Evolutionary conservation across 2,888 invertebrate genomes (phyloP).

Genomic region (Megamerina dolium): DNA sequence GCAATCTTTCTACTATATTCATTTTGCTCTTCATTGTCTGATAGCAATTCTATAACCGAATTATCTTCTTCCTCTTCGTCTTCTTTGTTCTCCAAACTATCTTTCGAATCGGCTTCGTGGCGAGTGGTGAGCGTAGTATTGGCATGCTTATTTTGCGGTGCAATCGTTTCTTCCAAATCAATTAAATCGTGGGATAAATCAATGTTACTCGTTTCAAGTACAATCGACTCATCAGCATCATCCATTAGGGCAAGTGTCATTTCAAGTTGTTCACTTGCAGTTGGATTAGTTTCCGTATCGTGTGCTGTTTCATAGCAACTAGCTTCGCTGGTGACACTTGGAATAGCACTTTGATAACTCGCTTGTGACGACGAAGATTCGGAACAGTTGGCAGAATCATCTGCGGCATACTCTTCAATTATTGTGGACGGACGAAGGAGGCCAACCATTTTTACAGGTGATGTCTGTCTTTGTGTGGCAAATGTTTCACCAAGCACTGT

Average conservation of each 20-base stretch:
- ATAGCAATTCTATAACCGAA: slow-evolving; percentile 8
- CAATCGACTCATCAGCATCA: slow-evolving; percentile 10
- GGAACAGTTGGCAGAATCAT: slow-evolving; percentile 18
- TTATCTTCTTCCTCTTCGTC: slow-evolving; percentile 7
- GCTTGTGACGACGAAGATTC: slow-evolving; percentile 25
- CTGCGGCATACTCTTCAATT: slow-evolving; percentile 38
- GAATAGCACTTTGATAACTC: slow-evolving; percentile 34
- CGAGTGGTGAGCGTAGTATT: slow-evolving; percentile 3
- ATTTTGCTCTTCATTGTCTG: slow-evolving; percentile 8
- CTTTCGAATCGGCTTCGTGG: too few relatives aligned
- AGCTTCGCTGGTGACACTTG: slow-evolving; percentile 20
- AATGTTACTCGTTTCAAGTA: slow-evolving; percentile 23
- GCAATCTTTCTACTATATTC: too few relatives aligned
- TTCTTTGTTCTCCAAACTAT: not conserved
- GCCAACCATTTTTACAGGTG: slow-evolving; percentile 46
- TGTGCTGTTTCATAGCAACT: slow-evolving; percentile 43
- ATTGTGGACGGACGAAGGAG: slow-evolving; percentile 46
- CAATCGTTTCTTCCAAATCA: slow-evolving; percentile 29
- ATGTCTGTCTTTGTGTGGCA: slow-evolving; percentile 32
- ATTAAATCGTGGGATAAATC: slow-evolving; percentile 24
- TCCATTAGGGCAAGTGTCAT: too few relatives aligned
- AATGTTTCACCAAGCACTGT: slow-evolving; percentile 26
- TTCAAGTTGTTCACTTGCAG: not conserved
- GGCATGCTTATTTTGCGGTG: too few relatives aligned
- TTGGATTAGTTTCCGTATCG: slow-evolving; percentile 23